Evolutionary conservation across 2,113 vertebrate genomes (phyloP), one percentile per base, ranked within the genome.

Genomic region (Dicaeum eximium): DNA sequence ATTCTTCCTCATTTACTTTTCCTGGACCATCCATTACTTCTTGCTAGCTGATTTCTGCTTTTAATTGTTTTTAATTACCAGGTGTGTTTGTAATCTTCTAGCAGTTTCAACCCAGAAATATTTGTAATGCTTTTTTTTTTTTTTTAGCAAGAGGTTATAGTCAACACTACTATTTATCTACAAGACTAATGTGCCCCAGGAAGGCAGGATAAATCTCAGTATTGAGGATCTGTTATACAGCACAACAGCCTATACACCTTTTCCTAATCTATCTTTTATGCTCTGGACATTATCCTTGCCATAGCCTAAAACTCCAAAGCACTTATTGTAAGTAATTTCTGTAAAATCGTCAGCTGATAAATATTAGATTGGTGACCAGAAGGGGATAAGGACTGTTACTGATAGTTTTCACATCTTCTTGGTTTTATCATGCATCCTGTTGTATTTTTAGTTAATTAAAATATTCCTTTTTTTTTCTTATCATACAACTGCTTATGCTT

Each of bases 1-100:
- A 50, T 95, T 96, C 88, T 94, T 69, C 40, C 45, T 91, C 50
- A 44, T 86, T 96, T 92, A 61, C 51, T 78, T 79, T 58, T 92
- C 28, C 58, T 62, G 6, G 13, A 86, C 47, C 51, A 94, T 90
- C 86, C 40, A 21, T 91, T 90, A 75, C 33, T 90, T 78, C 83
- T 50, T 85, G 30, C 40, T 80, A 85, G 47, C 56, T 80, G 35
- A 42, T 90, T 92, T 95, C 50, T 61, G 54, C 20, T 92, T 88
- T 96, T 90, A 71, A 31, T 24, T 93, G 95, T 91, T 82, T 81
- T 80, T 79, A 85, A 37, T 88, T 74, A 86, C 66, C 37, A 64
- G 53, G 8, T 75, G 17, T 94, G 25, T 72, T 96, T 83, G 38
- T 74, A 95, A 90, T 64, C 37, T 91, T 86, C 51, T 53, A 69